phyloP scores from a whole-genome alignment of 2,797 vertebrate species.

The Erpetoichthys calabaricus region DNA sequence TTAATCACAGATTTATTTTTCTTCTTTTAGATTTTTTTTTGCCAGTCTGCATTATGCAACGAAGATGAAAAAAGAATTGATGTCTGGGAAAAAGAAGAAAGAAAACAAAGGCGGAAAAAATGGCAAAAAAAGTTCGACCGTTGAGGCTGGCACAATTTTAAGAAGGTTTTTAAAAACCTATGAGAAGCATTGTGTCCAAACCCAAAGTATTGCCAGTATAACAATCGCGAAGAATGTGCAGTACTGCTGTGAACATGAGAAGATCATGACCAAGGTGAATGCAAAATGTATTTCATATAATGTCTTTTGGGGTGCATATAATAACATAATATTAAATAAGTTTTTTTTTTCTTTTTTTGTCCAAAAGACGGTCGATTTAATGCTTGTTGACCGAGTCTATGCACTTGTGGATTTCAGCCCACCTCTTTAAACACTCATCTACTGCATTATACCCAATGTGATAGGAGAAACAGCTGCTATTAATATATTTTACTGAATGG shows the following conservation, averaged over 20 bases:
- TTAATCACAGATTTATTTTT: too few relatives aligned
- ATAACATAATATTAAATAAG: background rate
- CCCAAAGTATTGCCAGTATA: conserved; percentile 20
- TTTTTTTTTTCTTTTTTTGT: background rate
- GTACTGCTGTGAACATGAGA: conserved; percentile 18
- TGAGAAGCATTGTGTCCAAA: conserved; percentile 20
- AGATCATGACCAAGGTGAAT: conserved; percentile 21
- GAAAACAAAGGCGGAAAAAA: conserved; percentile 15
- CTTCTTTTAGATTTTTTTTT: background rate
- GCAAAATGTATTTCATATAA: background rate
- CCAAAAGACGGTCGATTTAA: too few relatives aligned
- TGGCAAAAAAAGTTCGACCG: conserved; percentile 4
- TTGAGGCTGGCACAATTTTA: conserved; percentile 13
- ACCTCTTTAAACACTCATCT: too few relatives aligned
- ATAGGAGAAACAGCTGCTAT: too few relatives aligned
- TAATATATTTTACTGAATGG: too few relatives aligned
- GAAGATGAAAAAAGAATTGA: conserved; percentile 4
- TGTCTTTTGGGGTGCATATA: conserved; percentile 4
- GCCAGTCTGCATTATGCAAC: conserved; percentile 1
- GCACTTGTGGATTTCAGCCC: too few relatives aligned
- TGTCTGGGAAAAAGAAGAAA: conserved; percentile 17
- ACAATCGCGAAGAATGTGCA: conserved; percentile 21
- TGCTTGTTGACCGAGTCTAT: too few relatives aligned
- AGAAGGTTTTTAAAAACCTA: conserved; percentile 29
- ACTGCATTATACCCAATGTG: too few relatives aligned